Base-by-base conservation (phyloP, 2,113 vertebrate species). In the Cathartes aura region DNA sequence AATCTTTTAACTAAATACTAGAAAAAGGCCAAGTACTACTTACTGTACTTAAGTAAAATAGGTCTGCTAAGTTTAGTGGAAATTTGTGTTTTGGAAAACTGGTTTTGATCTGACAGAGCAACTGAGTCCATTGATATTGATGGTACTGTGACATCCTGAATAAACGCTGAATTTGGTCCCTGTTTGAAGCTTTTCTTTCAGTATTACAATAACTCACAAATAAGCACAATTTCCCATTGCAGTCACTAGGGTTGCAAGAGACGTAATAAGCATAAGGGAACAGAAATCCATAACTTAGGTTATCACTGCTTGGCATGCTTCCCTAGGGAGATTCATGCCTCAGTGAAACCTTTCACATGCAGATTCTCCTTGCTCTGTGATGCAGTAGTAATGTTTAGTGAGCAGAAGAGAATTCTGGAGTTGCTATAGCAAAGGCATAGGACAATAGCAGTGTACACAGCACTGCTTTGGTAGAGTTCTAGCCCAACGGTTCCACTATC, bases 311-410 rank as follows among this genome's bases (percentile, higher is more conserved):
- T 27, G 32, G 53, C 20, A 4, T 22, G 30, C 67, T 86, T 63
- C 42, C 22, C 22, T 36, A 8, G 36, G 63, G 38, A 56, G n/a
- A 45, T 40, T 76, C 4, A 23, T 27, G 45, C 5, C 4, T 17
- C 58, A 50, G 21, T 24, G 71, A 90, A 81, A 45, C 38, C 29
- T 66, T 83, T 83, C 55, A 55, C 36, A 52, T n/a, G 56, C 56
- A 82, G 36, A n/a, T 64, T 38, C 58, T 90, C 53, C 58, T 90
- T 92, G 62, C 58, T 53, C 60, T 58, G 24, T n/a, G 45, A 50
- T 30, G n/a, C 50, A 67, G 50, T 0, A 59, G 38, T n/a, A 60
- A 58, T 17, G 42, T 56, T 80, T 11, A 58, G n/a, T 0, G 0
- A 73, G 88, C 82, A 76, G 50, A 71, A 89, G 42, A 87, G 83